A percentile compares a stretch with the other conserved stretches of the same genome.
phyloP scores from a whole-genome alignment of 2,888 invertebrate genomes.

The Crossocerus cetratus region DNA sequence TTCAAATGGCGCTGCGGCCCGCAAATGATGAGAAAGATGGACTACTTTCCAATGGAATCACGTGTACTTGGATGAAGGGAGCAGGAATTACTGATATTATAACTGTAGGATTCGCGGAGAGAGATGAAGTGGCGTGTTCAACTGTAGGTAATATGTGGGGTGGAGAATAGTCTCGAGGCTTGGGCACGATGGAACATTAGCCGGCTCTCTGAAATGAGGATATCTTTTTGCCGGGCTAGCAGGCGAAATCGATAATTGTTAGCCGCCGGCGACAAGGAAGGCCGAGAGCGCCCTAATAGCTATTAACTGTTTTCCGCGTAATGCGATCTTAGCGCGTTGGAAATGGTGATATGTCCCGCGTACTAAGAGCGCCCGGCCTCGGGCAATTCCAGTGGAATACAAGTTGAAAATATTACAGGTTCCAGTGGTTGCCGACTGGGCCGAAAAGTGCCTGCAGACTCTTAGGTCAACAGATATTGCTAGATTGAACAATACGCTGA shows the following conservation, averaged over 20 bases:
- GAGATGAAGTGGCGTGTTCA: too few relatives aligned
- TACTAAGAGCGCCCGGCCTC: constrained; percentile 46
- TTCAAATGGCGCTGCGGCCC: too few relatives aligned
- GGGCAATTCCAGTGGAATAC: constrained; percentile 67
- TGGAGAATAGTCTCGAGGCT: too few relatives aligned
- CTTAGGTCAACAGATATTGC: constrained; percentile 61
- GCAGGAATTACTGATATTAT: too few relatives aligned
- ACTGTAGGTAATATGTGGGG: too few relatives aligned
- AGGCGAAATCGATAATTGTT: constrained; percentile 29
- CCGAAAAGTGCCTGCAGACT: constrained; percentile 68
- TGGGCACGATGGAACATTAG: too few relatives aligned
- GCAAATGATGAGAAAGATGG: constrained; percentile 54
- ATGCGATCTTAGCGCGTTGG: neutral
- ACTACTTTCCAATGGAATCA: constrained; percentile 42
- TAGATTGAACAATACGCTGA: constrained; percentile 63
- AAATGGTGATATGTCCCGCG: neutral
- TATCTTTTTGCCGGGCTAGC: too few relatives aligned
- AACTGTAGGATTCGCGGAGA: too few relatives aligned
- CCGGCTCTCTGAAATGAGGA: too few relatives aligned
- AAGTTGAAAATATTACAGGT: constrained; percentile 14
- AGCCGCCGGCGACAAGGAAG: neutral
- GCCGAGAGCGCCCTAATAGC: neutral
- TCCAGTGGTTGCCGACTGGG: constrained; percentile 52
- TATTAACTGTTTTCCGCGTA: neutral
- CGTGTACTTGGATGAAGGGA: too few relatives aligned